Evolutionary conservation across 2,888 invertebrate species (phyloP), one percentile per base, ranked within the genome.

Genomic region (Drosophila antonietae): DNA sequence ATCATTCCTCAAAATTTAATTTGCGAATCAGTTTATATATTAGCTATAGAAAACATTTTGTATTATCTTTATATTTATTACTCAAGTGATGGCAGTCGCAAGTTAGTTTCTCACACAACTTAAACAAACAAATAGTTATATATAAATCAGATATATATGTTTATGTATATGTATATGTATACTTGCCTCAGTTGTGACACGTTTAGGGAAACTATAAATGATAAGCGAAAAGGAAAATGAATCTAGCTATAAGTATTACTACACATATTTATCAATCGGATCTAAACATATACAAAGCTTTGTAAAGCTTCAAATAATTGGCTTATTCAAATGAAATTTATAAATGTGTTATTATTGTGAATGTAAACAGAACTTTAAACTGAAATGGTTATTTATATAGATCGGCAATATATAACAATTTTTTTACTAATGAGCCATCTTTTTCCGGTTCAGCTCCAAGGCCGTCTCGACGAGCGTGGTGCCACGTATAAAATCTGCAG

Each of bases 401-500:
- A 33, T 23, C 37, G 5, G 37, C 9, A 33, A 33, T 33, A 9
- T 33, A 33, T 33, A 9, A 15, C 2, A 3, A 10, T 15, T 35
- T 41, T 41, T 35, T 15, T 8, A 20, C 31, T 69, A 78, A 41
- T 56, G 41, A 9, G 14, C 28, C 15, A 78, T 75, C 83, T 90
- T 92, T 53, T 88, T 90, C 43, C 72, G 80, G 83, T 93, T 93
- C 75, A 89, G 88, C 52, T 92, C 91, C 3, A 93, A 83, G 15
- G 93, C 92, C 39, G 90, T 90, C 37, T 95, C 94, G 58, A 95
- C 93, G 41, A 95, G 91, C 69, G 94, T 94, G 37, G 95, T 95
- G 15, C 94, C 94, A 43, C 95, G 92, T 75, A 95, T 94, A 82
- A 94, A 95, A 91, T 95, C 95, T 0, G 94, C 94, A 2, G 95